phyloP scores from a whole-genome alignment of 92 coral and sea anemone species.

The Porites rus region DNA sequence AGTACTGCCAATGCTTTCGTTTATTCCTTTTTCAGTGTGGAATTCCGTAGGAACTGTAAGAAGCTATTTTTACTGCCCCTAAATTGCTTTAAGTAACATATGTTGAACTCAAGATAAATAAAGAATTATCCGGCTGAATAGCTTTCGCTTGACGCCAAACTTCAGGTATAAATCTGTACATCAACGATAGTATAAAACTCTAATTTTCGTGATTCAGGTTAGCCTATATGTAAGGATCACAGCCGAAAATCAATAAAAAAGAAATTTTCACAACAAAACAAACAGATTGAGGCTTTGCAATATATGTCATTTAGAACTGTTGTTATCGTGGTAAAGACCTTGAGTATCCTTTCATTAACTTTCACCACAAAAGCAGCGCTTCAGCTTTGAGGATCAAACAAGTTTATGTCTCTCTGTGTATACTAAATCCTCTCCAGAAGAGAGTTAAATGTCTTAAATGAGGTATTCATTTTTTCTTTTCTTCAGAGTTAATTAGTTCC shows the following conservation, averaged over 20 bases:
- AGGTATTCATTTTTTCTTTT: neutral
- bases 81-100: neutral
- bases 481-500: neutral
- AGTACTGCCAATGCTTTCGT: slow-evolving; percentile 89
- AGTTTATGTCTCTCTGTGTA: neutral
- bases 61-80: slow-evolving; percentile 41
- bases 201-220: neutral
- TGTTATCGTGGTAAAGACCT: too few species aligned
- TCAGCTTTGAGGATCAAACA: neutral
- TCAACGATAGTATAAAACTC: too few species aligned
- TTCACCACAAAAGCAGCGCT: neutral
- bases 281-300: too few species aligned
- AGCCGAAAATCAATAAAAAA: neutral
- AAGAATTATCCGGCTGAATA: neutral
- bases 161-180: too few species aligned
- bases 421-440: neutral
- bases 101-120: neutral
- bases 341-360: too few species aligned
- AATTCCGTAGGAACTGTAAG: slow-evolving; percentile 76
- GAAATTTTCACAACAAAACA: too few species aligned
- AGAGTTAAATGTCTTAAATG: neutral
- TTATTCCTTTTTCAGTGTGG: slow-evolving; percentile 87
- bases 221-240: neutral
- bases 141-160: neutral
- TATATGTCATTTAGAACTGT: too few species aligned